A percentile compares a stretch with the other conserved stretches of the same genome.
These are phyloP conservation scores for Petrophora chlorosata DNA, from an alignment of 2,888 invertebrate species.

Conservation along the genomic window DNA sequence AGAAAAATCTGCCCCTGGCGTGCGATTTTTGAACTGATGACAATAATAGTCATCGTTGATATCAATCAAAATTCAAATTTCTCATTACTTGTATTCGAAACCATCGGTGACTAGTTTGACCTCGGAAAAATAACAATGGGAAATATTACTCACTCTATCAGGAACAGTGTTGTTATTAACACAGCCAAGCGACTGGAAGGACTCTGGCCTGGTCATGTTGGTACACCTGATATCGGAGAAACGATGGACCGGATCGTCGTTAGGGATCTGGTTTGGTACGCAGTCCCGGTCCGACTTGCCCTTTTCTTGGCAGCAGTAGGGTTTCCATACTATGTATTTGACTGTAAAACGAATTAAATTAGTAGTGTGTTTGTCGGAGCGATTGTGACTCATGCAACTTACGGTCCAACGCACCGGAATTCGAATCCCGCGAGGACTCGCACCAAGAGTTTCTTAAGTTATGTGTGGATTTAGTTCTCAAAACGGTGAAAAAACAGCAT, in stretches of 20 bases:
- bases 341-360: slow-evolving; percentile 37
- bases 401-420: no score
- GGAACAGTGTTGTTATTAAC: slow-evolving; percentile 45
- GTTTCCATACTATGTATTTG: slow-evolving; percentile 51
- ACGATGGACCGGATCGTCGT: slow-evolving; percentile 55
- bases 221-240: slow-evolving; percentile 52
- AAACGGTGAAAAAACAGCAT: neutral
- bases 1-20: no score
- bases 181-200: slow-evolving; percentile 55
- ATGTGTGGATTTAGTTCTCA: no score
- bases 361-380: neutral
- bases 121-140: no score
- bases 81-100: no score
- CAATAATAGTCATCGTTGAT: no score
- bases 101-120: no score
- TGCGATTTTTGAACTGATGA: no score
- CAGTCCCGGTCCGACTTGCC: slow-evolving; percentile 48
- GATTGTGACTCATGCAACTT: no score
- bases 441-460: no score
- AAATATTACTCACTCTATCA: slow-evolving; percentile 47
- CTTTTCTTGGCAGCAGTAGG: slow-evolving; percentile 49
- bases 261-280: slow-evolving; percentile 48
- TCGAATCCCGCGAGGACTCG: no score
- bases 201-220: slow-evolving; percentile 55
- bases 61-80: no score